phyloP scores from a whole-genome alignment of 2,888 invertebrate species.

The Athrips mouffetella region DNA sequence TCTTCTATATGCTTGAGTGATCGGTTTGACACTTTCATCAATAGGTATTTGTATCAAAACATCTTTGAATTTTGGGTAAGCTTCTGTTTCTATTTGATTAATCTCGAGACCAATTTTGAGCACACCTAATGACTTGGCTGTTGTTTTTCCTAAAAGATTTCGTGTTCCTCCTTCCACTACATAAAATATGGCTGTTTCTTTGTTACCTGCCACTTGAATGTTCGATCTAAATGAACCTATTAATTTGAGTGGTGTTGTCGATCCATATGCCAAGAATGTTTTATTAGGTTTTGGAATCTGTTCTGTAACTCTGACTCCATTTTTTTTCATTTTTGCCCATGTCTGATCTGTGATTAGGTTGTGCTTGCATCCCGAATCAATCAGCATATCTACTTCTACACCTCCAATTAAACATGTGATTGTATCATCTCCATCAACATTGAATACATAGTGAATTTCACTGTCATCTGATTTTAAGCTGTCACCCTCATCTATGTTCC shows the following conservation, averaged over 20 bases:
- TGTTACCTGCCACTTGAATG: conserved; percentile 9
- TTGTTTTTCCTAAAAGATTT: conserved; percentile 21
- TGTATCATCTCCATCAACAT: not conserved
- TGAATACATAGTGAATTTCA: not conserved
- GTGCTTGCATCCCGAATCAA: conserved; percentile 27
- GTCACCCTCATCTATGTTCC: too few species aligned
- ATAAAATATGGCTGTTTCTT: conserved; percentile 19
- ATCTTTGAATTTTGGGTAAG: conserved; percentile 30
- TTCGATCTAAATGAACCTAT: conserved; percentile 22
- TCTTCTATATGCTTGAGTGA: not conserved
- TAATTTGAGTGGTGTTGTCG: conserved; percentile 22
- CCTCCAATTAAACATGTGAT: not conserved
- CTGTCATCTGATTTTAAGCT: too few species aligned
- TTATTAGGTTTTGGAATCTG: conserved; percentile 20
- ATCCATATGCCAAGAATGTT: conserved; percentile 24
- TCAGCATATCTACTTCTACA: conserved; percentile 21
- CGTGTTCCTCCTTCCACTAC: conserved; percentile 23
- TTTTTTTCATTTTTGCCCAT: conserved; percentile 22
- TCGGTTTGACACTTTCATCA: not conserved
- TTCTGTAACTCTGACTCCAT: conserved; percentile 9
- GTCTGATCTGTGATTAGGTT: conserved; percentile 27
- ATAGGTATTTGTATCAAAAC: conserved; percentile 1
- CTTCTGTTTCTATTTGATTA: conserved; percentile 4
- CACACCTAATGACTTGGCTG: conserved; percentile 20
- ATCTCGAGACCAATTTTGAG: conserved; percentile 17